Evolutionary conservation across 2,797 vertebrate genomes (phyloP).

Genomic region (Phoebastria nigripes): DNA sequence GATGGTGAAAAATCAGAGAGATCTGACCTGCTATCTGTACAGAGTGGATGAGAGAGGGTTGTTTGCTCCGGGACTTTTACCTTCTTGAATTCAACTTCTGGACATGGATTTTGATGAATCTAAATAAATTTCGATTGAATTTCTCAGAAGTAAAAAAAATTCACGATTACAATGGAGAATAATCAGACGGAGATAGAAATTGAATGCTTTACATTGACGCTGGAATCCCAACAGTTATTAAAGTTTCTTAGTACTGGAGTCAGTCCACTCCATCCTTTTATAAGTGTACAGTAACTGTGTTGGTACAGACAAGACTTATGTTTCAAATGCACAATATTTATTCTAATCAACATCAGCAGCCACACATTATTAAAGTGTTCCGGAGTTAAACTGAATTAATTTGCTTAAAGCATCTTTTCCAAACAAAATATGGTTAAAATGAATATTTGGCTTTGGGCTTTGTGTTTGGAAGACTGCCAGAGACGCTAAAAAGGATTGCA

Average conservation of each 20-base stretch:
- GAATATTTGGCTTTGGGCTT: slow-evolving; percentile 32
- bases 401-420: slow-evolving; percentile 46
- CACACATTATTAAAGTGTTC: slow-evolving; percentile 15
- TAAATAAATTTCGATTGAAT: neutral
- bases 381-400: slow-evolving; percentile 32
- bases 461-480: slow-evolving; percentile 32
- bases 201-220: neutral
- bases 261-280: neutral
- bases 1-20: neutral
- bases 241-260: neutral
- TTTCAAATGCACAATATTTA: slow-evolving; percentile 25
- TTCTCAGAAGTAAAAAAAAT: neutral
- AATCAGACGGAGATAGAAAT: neutral
- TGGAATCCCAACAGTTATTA: neutral
- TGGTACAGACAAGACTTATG: neutral
- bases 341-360: slow-evolving; percentile 34
- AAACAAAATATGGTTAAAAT: slow-evolving; percentile 56
- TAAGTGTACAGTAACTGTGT: neutral
- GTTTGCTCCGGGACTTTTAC: neutral
- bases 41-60: neutral
- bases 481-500: slow-evolving; percentile 10
- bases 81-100: neutral
- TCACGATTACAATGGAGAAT: neutral
- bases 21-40: neutral
- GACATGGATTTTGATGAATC: neutral